phyloP scores from a whole-genome alignment of 2,797 vertebrate species.

The Peromyscus attwateri region DNA sequence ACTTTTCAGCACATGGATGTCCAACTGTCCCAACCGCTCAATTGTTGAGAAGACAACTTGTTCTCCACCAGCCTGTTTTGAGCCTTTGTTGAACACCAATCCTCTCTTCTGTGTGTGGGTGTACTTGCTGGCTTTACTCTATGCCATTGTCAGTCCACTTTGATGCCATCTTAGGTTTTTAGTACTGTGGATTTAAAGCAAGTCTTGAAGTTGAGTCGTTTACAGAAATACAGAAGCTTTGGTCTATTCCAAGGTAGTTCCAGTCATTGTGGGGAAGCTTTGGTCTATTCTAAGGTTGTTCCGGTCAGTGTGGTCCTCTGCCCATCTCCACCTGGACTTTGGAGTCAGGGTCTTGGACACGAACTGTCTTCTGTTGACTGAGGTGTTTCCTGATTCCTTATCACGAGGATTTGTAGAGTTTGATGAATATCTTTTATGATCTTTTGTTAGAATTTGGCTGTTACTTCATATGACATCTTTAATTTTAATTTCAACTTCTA shows the following conservation, averaged over 20 bases:
- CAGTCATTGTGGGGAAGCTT: no score
- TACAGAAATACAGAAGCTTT: not conserved
- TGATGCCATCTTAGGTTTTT: not conserved
- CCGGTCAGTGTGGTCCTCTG: not conserved
- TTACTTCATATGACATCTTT: not conserved
- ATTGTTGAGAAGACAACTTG: not conserved
- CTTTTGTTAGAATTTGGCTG: not conserved
- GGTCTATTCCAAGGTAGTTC: not conserved
- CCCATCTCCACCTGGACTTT: not conserved
- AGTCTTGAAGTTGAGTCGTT: not conserved
- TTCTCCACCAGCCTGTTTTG: not conserved
- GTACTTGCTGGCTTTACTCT: not conserved
- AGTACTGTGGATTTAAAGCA: not conserved
- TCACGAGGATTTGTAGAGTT: not conserved
- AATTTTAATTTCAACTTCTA: not conserved
- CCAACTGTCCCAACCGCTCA: not conserved
- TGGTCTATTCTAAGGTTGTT: not conserved
- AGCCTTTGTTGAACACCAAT: not conserved
- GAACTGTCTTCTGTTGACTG: not conserved
- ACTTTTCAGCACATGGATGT: not conserved
- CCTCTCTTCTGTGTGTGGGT: fast-evolving
- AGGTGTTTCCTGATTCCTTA: not conserved
- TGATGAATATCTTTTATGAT: not conserved
- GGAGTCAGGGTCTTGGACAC: not conserved
- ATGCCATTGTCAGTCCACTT: no score